These are phyloP conservation scores for Tridacna crocea DNA, from an alignment of 2,888 invertebrate species.

Conservation along the genomic window DNA sequence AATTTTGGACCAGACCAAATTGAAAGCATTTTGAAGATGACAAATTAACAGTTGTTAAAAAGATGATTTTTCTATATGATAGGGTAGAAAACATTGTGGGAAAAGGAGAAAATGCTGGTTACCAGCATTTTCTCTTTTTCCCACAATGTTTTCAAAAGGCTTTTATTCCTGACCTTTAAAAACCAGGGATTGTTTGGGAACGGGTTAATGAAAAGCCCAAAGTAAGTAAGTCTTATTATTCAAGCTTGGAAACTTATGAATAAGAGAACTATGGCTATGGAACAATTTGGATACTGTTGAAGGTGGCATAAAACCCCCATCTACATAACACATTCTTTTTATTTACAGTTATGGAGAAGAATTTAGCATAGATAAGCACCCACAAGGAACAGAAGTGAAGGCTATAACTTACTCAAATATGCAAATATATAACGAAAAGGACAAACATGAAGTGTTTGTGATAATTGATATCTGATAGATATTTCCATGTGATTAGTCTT, in stretches of 20 bases:
- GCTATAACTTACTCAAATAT: slow-evolving; percentile 99
- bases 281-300: not conserved
- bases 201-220: too few relatives aligned
- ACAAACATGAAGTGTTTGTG: slow-evolving; percentile 93
- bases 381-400: slow-evolving; percentile 98
- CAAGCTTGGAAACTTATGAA: not conserved
- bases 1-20: too few relatives aligned
- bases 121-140: too few relatives aligned
- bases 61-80: too few relatives aligned
- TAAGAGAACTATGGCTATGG: not conserved
- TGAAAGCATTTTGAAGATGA: too few relatives aligned
- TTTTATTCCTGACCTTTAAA: too few relatives aligned
- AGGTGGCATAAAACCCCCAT: not conserved
- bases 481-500: not conserved
- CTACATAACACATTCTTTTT: not conserved
- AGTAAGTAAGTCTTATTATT: too few relatives aligned
- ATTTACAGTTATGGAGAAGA: slow-evolving; percentile 93
- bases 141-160: too few relatives aligned
- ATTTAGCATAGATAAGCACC: slow-evolving; percentile 96
- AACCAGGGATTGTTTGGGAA: too few relatives aligned
- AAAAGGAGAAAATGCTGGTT: too few relatives aligned
- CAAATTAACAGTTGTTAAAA: too few relatives aligned
- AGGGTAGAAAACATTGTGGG: too few relatives aligned
- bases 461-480: slow-evolving; percentile 95
- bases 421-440: slow-evolving; percentile 90